Evolutionary conservation across 2,888 invertebrate genomes (phyloP).

Genomic region (Cryptus viduatorius): DNA sequence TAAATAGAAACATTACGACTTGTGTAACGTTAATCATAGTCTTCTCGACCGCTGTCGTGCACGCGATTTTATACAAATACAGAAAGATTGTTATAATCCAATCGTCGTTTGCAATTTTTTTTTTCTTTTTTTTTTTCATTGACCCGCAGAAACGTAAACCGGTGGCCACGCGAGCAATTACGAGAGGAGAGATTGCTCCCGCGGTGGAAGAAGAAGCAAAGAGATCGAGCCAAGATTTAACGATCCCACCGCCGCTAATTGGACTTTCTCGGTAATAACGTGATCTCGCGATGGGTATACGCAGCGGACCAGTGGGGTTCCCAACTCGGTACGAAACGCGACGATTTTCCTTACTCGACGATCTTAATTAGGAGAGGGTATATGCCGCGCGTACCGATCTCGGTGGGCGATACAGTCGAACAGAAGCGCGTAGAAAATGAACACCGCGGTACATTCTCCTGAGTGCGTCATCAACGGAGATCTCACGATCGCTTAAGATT

Average conservation of each 20-base stretch:
- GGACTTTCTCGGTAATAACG: conserved; percentile 70
- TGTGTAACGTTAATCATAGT: no score
- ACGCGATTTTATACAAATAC: not conserved
- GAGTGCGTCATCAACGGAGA: conserved; percentile 49
- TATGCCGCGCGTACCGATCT: conserved; percentile 46
- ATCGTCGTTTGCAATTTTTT: conserved; percentile 2
- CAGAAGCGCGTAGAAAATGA: conserved; percentile 47
- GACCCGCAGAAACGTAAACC: conserved; percentile 50
- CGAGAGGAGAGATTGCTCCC: conserved; percentile 13
- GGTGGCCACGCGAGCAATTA: conserved; percentile 49
- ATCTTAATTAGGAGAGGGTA: conserved; percentile 67
- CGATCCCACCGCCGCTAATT: conserved; percentile 66
- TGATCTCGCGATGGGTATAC: conserved; percentile 50
- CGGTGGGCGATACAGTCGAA: conserved; percentile 30
- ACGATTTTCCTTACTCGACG: conserved; percentile 60
- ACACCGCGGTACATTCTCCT: not conserved
- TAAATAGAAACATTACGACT: not conserved
- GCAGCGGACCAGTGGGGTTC: conserved; percentile 21
- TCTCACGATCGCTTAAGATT: conserved; percentile 62
- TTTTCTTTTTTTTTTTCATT: conserved; percentile 1
- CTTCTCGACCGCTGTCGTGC: not conserved
- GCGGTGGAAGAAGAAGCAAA: conserved; percentile 39
- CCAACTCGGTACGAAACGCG: conserved; percentile 52
- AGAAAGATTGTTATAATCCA: conserved; percentile 17
- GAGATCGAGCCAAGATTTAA: conserved; percentile 67